Percentiles rank a stretch among this genome's conserved stretches.
Evolutionary conservation across 2,797 vertebrate genomes (phyloP).

Genomic region (Antrozous pallidus): DNA sequence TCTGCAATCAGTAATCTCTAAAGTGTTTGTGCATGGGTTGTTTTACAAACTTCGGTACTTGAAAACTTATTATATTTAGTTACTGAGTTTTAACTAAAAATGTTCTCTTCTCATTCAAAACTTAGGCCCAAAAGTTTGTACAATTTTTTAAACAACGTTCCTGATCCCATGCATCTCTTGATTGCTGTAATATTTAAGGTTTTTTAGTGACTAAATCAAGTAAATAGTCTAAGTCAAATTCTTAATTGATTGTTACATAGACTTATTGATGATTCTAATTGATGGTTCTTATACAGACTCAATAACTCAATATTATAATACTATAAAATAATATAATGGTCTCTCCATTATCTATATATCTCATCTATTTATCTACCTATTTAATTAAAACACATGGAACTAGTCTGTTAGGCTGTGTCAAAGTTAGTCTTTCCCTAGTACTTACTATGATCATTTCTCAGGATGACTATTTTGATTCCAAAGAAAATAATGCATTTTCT

Average conservation of each 20-base stretch:
- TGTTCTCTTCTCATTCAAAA: not conserved
- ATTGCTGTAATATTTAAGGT: not conserved
- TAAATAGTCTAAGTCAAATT: not conserved
- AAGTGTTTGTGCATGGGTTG: not conserved
- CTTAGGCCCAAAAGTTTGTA: not conserved
- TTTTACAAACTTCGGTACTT: not conserved
- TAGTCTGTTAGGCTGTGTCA: not conserved
- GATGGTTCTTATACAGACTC: not conserved
- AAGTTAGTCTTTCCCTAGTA: not conserved
- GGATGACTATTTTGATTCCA: not conserved
- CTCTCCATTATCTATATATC: no score
- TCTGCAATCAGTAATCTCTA: not conserved
- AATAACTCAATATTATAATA: not conserved
- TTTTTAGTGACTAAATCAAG: not conserved
- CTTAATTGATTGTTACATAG: not conserved
- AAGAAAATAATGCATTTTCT: not conserved
- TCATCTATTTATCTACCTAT: not conserved
- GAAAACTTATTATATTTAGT: not conserved
- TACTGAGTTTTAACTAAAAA: not conserved
- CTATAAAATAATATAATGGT: not conserved
- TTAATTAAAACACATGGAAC: not conserved
- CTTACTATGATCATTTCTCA: not conserved
- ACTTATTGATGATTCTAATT: not conserved
- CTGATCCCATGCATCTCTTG: not conserved
- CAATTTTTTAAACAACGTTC: not conserved